Percentiles rank a stretch among this genome's conserved stretches.
Evolutionary conservation across 2,113 vertebrate genomes (phyloP).

Genomic region (Nipponia nippon): DNA sequence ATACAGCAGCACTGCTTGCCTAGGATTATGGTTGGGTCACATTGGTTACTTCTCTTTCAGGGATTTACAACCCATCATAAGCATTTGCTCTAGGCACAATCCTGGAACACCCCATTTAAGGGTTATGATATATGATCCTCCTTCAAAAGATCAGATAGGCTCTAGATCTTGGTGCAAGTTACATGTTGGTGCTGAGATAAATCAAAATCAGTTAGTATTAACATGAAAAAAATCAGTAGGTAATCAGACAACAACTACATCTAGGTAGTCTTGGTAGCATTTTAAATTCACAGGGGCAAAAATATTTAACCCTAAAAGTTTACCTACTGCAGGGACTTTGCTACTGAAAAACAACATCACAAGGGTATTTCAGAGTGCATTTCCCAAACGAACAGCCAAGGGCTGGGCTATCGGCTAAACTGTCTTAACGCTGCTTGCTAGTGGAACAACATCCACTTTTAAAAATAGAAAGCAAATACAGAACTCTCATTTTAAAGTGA

Average conservation of each 20-base stretch:
- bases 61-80: not conserved
- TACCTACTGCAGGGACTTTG: not conserved
- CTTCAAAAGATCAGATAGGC: not conserved
- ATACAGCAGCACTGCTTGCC: not conserved
- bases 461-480: not conserved
- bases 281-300: not conserved
- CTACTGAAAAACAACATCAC: not conserved
- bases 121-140: not conserved
- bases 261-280: not conserved
- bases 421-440: not conserved
- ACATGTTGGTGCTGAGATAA: not conserved
- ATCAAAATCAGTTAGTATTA: not conserved
- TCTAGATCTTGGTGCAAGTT: not conserved
- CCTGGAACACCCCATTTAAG: not conserved
- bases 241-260: not conserved
- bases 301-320: not conserved
- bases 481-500: not conserved
- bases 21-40: not conserved
- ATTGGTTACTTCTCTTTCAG: not conserved
- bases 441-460: not conserved
- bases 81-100: not conserved
- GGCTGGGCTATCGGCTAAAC: not conserved
- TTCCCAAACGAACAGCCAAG: not conserved
- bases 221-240: not conserved
- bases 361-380: not conserved